These are phyloP conservation scores for Callospermophilus lateralis DNA, from an alignment of 2,113 vertebrate species.

Conservation along the genomic window DNA sequence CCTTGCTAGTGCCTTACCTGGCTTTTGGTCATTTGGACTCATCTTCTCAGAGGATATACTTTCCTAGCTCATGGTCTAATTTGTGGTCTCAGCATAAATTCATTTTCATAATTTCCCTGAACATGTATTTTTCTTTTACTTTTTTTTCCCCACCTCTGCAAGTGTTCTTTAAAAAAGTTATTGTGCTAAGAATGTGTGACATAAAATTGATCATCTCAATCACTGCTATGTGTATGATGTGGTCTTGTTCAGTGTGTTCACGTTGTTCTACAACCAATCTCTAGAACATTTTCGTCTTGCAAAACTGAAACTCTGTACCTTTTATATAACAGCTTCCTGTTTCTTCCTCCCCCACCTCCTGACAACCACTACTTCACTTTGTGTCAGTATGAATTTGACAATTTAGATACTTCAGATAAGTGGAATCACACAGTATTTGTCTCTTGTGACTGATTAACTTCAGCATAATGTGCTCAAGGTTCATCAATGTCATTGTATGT, in stretches of 20 bases:
- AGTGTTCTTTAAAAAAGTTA: background rate
- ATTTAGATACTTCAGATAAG: background rate
- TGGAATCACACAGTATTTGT: background rate
- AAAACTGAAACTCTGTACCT: background rate
- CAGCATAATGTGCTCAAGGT: background rate
- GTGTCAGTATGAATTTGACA: background rate
- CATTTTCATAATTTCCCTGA: background rate
- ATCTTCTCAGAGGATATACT: background rate
- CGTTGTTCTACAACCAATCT: background rate
- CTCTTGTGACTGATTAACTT: background rate
- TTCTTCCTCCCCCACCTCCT: background rate
- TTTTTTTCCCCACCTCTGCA: background rate
- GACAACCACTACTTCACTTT: background rate
- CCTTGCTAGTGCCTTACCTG: background rate
- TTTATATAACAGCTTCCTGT: background rate
- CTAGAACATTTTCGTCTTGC: background rate
- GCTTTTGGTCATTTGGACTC: background rate
- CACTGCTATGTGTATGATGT: background rate
- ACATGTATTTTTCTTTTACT: background rate
- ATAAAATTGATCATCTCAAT: background rate
- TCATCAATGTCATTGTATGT: background rate
- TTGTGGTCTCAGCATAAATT: constrained; percentile 6
- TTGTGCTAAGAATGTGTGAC: background rate
- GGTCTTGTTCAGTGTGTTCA: background rate
- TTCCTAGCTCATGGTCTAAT: constrained; percentile 35